Evolutionary conservation across 2,888 invertebrate genomes (phyloP), one percentile per base, ranked within the genome.

Genomic region (Pristionchus fissidentatus): DNA sequence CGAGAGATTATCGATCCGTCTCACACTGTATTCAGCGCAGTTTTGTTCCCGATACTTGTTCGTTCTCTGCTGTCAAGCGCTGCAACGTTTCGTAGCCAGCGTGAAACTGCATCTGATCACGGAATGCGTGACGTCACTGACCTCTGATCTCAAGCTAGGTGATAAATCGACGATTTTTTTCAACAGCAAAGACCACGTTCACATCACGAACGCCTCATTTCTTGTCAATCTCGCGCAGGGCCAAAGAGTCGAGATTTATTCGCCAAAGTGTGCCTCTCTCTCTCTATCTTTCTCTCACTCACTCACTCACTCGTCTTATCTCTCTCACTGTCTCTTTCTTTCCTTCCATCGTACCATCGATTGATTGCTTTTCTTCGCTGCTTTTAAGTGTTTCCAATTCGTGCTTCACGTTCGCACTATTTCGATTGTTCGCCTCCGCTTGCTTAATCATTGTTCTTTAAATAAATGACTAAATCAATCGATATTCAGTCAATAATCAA

Each of bases 271-370:
- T 66, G 29, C 43, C 26, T 79, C 79, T 79, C n/a, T 38, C 46
- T 79, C 79, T 29, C 77, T 52, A 19, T 77, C 52, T 49, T 10
- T 26, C 80, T 41, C 46, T 41, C 82, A 32, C 38, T 43, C 82
- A 66, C 62, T 46, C 77, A 15, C 49, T 77, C 77, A 26, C 77
- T 77, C 77, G 8, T 49, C 52, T 41, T 70, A 29, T 41, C 52
- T 70, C 82, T 81, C 66, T 41, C 26, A 19, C 81, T 66, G 26
- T 43, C 29, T 13, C 46, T 22, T 52, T 70, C 82, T 46, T 41
- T 46, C 62, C 32, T 41, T 46, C 62, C n/a, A 80, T 80, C 80
- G 78, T 52, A 29, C 19, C n/a, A 80, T 80, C 80, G 78, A 78
- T 46, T 19, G n/a, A 73, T 46, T 8, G 46, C 52, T 78, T n/a